Percentiles rank a stretch among this genome's conserved stretches.
phyloP scores from a whole-genome alignment of 1,140 invertebrate genomes.

The Hestina assimilis region DNA sequence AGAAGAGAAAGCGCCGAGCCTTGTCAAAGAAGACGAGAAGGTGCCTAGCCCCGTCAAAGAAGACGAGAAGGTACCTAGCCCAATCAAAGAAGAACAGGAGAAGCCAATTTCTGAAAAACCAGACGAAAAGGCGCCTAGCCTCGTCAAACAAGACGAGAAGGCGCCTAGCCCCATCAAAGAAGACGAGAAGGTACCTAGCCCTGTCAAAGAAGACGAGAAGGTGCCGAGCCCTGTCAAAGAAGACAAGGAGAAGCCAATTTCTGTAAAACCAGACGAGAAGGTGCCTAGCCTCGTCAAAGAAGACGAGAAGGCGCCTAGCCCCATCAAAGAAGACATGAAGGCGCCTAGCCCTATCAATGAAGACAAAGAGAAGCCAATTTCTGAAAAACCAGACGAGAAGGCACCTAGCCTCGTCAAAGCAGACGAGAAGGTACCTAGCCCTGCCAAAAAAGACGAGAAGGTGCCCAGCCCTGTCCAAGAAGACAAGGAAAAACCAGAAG shows the following conservation, averaged over 20 bases:
- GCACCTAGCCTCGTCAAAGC: slow-evolving; percentile 10
- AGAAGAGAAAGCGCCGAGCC: neutral
- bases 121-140: neutral
- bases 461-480: slow-evolving; percentile 4
- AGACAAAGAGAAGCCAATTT: neutral
- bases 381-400: slow-evolving; percentile 6
- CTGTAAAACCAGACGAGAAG: slow-evolving; percentile 3
- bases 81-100: too few relatives aligned
- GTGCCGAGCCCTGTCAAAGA: slow-evolving; percentile 15
- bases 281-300: slow-evolving; percentile 13
- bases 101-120: too few relatives aligned
- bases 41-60: neutral
- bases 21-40: neutral
- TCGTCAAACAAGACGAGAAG: neutral
- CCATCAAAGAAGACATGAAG: slow-evolving; percentile 16
- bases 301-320: neutral
- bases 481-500: neutral
- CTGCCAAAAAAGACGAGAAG: neutral
- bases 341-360: neutral
- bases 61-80: too few relatives aligned
- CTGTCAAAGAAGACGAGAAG: neutral
- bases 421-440: neutral
- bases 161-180: neutral
- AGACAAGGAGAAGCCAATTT: neutral
- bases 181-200: slow-evolving; percentile 16